A percentile compares a stretch with the other conserved stretches of the same genome.
Conservation (phyloP, 2,888 invertebrate species). For the Toxonevra muliebris region DNA sequence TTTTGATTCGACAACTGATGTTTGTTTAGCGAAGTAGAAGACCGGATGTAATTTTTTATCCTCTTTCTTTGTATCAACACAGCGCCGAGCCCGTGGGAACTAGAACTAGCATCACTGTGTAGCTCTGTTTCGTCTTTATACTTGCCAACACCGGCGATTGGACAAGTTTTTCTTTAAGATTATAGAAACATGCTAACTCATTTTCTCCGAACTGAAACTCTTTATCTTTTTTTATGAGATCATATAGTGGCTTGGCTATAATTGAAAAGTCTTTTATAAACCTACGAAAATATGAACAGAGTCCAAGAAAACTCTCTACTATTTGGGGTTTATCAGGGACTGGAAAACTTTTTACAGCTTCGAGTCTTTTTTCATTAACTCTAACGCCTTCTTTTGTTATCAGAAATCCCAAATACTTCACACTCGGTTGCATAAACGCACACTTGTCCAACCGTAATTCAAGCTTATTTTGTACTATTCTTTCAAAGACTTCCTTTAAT, state of each 20-base stretch:
- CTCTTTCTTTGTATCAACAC: slow-evolving; percentile 41
- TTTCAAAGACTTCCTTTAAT: slow-evolving; percentile 49
- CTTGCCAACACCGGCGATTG: too few relatives aligned
- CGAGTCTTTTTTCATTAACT: not conserved
- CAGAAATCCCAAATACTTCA: too few relatives aligned
- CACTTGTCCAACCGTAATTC: not conserved
- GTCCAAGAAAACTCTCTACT: too few relatives aligned
- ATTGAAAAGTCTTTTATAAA: too few relatives aligned
- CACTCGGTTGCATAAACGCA: too few relatives aligned
- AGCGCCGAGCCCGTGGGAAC: slow-evolving; percentile 46
- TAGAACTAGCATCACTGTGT: too few relatives aligned
- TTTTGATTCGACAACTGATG: slow-evolving; percentile 40
- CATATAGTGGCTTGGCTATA: not conserved
- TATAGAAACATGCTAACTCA: too few relatives aligned
- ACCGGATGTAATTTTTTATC: slow-evolving; percentile 45
- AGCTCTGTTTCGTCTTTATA: too few relatives aligned
- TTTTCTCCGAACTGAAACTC: not conserved
- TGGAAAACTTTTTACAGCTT: not conserved
- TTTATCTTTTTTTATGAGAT: not conserved
- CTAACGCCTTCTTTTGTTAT: too few relatives aligned
- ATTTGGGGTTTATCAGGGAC: too few relatives aligned
- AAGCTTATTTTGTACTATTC: slow-evolving; percentile 16
- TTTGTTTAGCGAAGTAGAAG: slow-evolving; percentile 47
- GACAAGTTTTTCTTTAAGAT: too few relatives aligned
- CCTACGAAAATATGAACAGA: too few relatives aligned